These are phyloP conservation scores for Leuctra nigra DNA, from an alignment of 2,888 invertebrate species.

Conservation along the genomic window DNA sequence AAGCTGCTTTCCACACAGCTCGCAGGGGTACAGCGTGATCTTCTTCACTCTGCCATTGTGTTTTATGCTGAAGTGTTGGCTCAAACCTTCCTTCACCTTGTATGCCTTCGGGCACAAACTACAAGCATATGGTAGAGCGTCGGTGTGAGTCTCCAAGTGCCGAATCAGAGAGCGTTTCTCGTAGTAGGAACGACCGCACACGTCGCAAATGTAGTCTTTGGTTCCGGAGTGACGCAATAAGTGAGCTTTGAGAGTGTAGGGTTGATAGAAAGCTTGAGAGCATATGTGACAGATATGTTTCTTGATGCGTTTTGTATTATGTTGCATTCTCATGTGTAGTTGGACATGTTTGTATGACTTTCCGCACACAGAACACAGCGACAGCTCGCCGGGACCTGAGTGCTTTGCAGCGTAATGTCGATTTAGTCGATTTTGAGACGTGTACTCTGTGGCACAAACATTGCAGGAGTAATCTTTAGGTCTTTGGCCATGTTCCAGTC, in stretches of 20 bases:
- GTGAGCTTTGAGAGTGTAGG: background rate
- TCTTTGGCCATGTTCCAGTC: background rate
- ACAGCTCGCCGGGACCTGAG: background rate
- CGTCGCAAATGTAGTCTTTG: background rate
- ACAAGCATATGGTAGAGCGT: background rate
- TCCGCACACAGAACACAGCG: background rate
- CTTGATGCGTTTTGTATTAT: no score
- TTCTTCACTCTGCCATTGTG: background rate
- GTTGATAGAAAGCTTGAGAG: background rate
- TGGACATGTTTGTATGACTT: background rate
- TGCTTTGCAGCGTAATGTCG: background rate
- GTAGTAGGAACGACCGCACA: background rate
- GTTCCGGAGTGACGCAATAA: background rate
- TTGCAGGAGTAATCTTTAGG: background rate
- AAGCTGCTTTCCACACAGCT: background rate
- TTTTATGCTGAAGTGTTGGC: no score
- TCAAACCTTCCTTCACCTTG: background rate
- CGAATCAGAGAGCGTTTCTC: background rate
- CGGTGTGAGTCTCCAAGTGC: background rate
- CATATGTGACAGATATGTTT: background rate
- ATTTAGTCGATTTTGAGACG: background rate
- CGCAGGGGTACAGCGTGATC: background rate
- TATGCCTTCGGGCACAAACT: background rate
- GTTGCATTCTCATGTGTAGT: background rate
- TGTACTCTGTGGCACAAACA: background rate